Percentiles rank a stretch among this genome's conserved stretches.
phyloP scores from a whole-genome alignment of 2,888 invertebrate genomes.

The Drosophila mettleri region DNA sequence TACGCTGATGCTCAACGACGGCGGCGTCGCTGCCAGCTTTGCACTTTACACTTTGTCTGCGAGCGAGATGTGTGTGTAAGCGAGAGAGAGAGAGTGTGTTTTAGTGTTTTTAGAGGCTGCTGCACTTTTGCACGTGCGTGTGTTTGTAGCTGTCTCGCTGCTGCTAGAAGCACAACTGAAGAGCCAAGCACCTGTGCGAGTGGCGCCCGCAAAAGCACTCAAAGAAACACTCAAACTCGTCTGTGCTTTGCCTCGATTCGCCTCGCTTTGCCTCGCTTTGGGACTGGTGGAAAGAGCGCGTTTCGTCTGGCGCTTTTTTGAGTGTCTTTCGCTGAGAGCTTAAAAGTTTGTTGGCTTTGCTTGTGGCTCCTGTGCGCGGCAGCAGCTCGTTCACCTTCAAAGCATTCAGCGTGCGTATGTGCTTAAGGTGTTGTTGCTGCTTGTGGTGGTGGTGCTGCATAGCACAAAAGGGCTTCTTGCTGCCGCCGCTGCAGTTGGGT shows the following conservation, averaged over 20 bases:
- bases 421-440: conserved; percentile 9
- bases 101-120: conserved; percentile 33
- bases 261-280: conserved; percentile 6
- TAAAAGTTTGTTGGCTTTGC: conserved; percentile 73
- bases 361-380: conserved; percentile 44
- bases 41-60: conserved; percentile 82
- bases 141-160: conserved; percentile 39
- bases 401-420: conserved; percentile 41
- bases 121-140: conserved; percentile 71
- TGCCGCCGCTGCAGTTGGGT: conserved; percentile 46
- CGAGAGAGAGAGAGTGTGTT: conserved; percentile 15
- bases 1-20: conserved; percentile 34
- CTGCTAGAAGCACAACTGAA: conserved; percentile 62
- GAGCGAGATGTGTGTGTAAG: conserved; percentile 9
- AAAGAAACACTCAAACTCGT: conserved; percentile 30
- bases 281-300: conserved; percentile 56
- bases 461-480: conserved; percentile 56
- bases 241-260: conserved; percentile 10
- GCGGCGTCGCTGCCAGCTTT: conserved; percentile 67
- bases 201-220: conserved; percentile 42
- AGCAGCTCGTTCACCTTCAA: conserved; percentile 70
- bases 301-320: conserved; percentile 39
- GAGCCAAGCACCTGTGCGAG: conserved; percentile 56
- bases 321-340: conserved; percentile 19
- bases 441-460: conserved; percentile 9